Conservation (phyloP, 2,113 vertebrate species). For the Microcebus lehilahytsara region DNA sequence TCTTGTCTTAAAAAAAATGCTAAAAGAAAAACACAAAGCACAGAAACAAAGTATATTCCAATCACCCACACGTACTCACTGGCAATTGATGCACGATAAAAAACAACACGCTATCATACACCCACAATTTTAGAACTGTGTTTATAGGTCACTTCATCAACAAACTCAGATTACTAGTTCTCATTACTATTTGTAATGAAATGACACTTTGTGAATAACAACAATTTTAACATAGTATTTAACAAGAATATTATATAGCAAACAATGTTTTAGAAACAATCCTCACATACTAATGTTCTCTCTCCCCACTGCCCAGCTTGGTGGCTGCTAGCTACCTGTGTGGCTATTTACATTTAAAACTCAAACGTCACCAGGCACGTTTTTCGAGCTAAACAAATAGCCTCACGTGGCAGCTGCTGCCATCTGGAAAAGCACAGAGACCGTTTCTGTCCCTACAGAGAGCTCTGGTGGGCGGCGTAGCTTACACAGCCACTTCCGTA, state of each 20-base stretch:
- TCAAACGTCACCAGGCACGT: not conserved
- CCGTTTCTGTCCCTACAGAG: accelerated
- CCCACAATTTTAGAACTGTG: not conserved
- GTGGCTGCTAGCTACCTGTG: not conserved
- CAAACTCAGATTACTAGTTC: not conserved
- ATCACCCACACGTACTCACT: accelerated
- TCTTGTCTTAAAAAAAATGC: too few species aligned
- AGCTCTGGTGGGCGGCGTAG: accelerated
- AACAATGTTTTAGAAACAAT: too few species aligned
- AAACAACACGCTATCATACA: not conserved
- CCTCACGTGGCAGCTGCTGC: not conserved
- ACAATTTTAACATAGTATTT: not conserved
- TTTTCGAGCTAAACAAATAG: too few species aligned
- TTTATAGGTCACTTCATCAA: not conserved
- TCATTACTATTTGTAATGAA: not conserved
- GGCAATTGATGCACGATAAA: too few species aligned
- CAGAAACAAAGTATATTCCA: not conserved
- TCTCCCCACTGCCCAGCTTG: accelerated
- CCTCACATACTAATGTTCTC: not conserved
- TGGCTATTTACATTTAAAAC: too few species aligned
- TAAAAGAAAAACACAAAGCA: not conserved
- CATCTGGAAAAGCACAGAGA: not conserved
- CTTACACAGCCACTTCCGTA: accelerated
- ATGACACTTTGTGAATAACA: not conserved
- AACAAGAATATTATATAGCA: not conserved